These are phyloP conservation scores for Crematogaster levior DNA, from an alignment of 2,888 invertebrate species.

Conservation along the genomic window DNA sequence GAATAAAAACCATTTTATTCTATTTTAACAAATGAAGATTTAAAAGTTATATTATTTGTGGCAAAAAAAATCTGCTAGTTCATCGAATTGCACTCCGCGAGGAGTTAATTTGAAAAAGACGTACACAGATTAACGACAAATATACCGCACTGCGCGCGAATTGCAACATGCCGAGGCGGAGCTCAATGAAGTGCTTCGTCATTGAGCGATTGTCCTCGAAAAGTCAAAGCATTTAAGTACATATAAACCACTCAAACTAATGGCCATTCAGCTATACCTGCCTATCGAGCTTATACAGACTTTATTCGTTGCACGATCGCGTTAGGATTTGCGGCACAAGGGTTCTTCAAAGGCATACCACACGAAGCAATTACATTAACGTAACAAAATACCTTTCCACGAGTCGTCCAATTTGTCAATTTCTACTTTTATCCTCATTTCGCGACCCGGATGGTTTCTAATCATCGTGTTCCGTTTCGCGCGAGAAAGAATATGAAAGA, in stretches of 20 bases:
- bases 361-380: conserved; percentile 12
- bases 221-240: conserved; percentile 64
- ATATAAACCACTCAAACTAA: conserved; percentile 59
- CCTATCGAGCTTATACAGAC: conserved; percentile 16
- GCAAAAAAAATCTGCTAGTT: background rate
- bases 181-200: conserved; percentile 55
- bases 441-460: background rate
- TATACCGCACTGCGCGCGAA: conserved; percentile 30
- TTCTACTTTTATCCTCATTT: background rate
- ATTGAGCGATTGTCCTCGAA: conserved; percentile 51
- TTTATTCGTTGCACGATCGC: conserved; percentile 45
- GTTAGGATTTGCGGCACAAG: background rate
- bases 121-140: conserved; percentile 41
- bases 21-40: too few species aligned
- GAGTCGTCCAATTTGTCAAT: background rate
- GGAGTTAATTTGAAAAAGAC: conserved; percentile 1
- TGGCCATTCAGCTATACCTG: conserved; percentile 40
- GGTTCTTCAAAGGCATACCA: background rate
- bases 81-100: background rate
- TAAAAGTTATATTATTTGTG: too few species aligned
- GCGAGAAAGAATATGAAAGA: background rate
- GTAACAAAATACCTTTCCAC: background rate
- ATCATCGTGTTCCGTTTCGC: background rate
- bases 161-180: conserved; percentile 33
- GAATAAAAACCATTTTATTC: too few species aligned